phyloP scores from a whole-genome alignment of 2,113 vertebrate species.

The Pedionomus torquatus region DNA sequence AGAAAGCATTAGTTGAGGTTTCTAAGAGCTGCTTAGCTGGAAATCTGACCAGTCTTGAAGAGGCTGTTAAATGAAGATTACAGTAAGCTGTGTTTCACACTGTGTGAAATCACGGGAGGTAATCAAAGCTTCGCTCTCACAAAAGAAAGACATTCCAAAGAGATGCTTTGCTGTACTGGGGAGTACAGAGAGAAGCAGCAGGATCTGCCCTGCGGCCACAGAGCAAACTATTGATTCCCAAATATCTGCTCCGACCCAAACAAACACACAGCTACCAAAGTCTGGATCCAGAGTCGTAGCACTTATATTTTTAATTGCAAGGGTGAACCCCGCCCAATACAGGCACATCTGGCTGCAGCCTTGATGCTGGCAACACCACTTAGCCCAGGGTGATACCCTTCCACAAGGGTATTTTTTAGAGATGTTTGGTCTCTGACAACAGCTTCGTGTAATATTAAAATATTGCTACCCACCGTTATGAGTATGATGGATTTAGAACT shows the following conservation, averaged over 20 bases:
- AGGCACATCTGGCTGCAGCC: background rate
- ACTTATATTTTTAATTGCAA: rapidly evolving
- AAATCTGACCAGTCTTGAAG: constrained; percentile 20
- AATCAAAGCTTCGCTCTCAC: background rate
- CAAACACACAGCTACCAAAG: background rate
- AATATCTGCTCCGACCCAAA: background rate
- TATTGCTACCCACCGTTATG: background rate
- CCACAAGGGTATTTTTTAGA: background rate
- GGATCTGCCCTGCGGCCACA: rapidly evolving
- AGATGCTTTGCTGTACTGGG: rapidly evolving
- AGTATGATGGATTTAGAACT: background rate
- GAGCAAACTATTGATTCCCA: background rate
- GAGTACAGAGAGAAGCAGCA: background rate
- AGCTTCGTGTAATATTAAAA: background rate
- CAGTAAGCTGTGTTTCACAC: background rate
- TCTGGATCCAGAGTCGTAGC: rapidly evolving
- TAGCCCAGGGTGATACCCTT: rapidly evolving
- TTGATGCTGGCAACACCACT: background rate
- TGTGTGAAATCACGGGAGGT: background rate
- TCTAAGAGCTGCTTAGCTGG: constrained; percentile 29
- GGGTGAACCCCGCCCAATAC: too few species aligned
- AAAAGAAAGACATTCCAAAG: background rate
- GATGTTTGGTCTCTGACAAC: rapidly evolving
- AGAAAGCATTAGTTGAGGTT: constrained; percentile 15
- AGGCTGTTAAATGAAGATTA: constrained; percentile 24